Conservation (phyloP, 2,113 vertebrate genomes). For the Ptilorrhoa leucosticta region DNA sequence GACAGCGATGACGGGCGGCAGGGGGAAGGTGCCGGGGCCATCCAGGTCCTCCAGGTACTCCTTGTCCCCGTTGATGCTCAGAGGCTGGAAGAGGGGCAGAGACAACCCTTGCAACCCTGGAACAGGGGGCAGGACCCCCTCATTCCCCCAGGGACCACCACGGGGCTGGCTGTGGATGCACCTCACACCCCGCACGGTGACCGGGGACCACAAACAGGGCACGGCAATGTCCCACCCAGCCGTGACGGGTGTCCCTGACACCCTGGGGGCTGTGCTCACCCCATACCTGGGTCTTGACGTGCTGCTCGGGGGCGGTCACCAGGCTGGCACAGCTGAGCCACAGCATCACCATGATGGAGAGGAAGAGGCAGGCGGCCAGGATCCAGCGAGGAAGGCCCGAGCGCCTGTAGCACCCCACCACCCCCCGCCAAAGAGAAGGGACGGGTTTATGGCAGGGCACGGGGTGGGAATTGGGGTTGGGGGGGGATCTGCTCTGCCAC, state of each 20-base stretch:
- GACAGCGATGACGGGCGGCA: slow-evolving; percentile 79
- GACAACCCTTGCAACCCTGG: rapidly evolving
- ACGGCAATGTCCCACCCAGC: rapidly evolving
- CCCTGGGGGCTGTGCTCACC: rapidly evolving
- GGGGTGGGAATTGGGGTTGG: rapidly evolving
- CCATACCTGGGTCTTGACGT: slow-evolving; percentile 87
- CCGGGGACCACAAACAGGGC: rapidly evolving
- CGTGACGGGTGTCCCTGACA: rapidly evolving
- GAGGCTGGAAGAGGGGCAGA: slow-evolving; percentile 61
- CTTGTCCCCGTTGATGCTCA: slow-evolving; percentile 92
- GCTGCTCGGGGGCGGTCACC: slow-evolving; percentile 90
- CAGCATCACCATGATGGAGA: slow-evolving; percentile 95
- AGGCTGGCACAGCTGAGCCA: slow-evolving; percentile 97
- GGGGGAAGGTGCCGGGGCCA: slow-evolving; percentile 73
- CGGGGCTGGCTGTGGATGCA: rapidly evolving
- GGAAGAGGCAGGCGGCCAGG: slow-evolving; percentile 90
- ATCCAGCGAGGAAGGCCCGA: slow-evolving; percentile 96
- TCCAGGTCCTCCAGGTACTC: slow-evolving; percentile 82
- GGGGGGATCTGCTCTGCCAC: background rate
- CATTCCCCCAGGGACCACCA: rapidly evolving
- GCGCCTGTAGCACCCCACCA: slow-evolving; percentile 74
- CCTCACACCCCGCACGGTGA: rapidly evolving
- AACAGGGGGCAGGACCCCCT: background rate
- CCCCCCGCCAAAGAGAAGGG: slow-evolving; percentile 27
- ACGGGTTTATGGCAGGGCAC: background rate